These are phyloP conservation scores for Myodes glareolus DNA, from an alignment of 2,113 vertebrate genomes.

Conservation along the genomic window DNA sequence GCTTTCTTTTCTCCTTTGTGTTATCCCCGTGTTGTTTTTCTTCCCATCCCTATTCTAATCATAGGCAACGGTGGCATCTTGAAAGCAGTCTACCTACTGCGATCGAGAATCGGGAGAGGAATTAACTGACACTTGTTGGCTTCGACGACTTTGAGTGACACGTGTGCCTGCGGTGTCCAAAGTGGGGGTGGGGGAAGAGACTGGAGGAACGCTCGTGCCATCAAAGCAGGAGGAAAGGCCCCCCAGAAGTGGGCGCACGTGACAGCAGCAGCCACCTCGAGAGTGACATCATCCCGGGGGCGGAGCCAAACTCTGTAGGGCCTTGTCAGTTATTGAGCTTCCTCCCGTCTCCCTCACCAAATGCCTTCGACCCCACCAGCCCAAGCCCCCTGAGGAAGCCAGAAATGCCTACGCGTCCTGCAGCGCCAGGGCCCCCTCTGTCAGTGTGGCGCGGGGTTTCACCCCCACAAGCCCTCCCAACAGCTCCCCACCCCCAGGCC, in stretches of 20 bases:
- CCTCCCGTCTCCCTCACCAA: background rate
- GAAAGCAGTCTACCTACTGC: background rate
- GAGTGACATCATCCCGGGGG: slow-evolving; percentile 76
- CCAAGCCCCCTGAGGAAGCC: background rate
- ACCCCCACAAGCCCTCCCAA: rapidly evolving
- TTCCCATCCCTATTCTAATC: background rate
- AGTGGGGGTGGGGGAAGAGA: background rate
- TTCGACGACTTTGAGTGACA: background rate
- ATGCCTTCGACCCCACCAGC: background rate
- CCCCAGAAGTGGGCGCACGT: slow-evolving; percentile 69
- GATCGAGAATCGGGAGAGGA: background rate
- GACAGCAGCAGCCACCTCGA: slow-evolving; percentile 69
- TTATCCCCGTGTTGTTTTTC: background rate
- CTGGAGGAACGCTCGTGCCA: background rate
- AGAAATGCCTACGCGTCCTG: slow-evolving; percentile 30
- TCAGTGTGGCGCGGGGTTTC: rapidly evolving
- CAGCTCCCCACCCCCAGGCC: slow-evolving; percentile 51
- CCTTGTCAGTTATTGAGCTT: slow-evolving; percentile 34
- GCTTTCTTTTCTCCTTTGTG: background rate
- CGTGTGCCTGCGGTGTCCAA: background rate
- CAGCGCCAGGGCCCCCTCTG: background rate
- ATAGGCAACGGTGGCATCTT: background rate
- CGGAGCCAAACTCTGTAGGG: slow-evolving; percentile 51
- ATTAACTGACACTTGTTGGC: background rate
- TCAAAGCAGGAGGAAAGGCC: slow-evolving; percentile 50